phyloP scores from a whole-genome alignment of 2,797 vertebrate genomes.

The Triplophysa yarkandensis region DNA sequence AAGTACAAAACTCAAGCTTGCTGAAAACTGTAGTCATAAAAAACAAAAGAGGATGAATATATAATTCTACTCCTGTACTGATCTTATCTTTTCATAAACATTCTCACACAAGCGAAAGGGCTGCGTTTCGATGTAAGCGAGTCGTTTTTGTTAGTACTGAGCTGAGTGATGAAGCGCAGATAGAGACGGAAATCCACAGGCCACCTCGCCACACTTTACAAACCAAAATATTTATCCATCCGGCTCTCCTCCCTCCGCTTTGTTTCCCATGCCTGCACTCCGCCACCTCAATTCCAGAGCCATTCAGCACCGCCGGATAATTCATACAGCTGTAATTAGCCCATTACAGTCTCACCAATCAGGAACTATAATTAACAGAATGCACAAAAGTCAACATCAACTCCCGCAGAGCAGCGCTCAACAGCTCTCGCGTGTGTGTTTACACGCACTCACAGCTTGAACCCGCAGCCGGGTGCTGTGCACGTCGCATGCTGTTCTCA shows the following conservation, averaged over 20 bases:
- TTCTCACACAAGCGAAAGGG: background rate
- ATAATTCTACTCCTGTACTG: conserved; percentile 3
- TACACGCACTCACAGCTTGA: conserved; percentile 79
- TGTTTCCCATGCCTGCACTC: conserved; percentile 37
- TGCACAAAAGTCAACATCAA: conserved; percentile 76
- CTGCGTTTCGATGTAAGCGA: conserved; percentile 38
- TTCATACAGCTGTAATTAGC: conserved; percentile 79
- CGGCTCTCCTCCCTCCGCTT: conserved; percentile 23
- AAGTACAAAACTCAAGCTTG: too few relatives aligned
- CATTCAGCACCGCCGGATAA: conserved; percentile 70
- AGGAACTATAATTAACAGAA: conserved; percentile 80
- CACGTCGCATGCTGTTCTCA: background rate
- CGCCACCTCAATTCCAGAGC: conserved; percentile 53
- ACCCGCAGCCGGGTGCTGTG: conserved; percentile 60
- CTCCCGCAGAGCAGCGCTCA: conserved; percentile 73
- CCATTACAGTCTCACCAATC: conserved; percentile 79
- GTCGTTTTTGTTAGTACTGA: conserved; percentile 63
- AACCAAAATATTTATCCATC: conserved; percentile 61
- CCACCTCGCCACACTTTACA: conserved; percentile 9
- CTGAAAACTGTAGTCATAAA: too few relatives aligned
- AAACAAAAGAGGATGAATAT: too few relatives aligned
- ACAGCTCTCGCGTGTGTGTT: conserved; percentile 71
- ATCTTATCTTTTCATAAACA: background rate
- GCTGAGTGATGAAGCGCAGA: conserved; percentile 75
- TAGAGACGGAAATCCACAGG: conserved; percentile 63